phyloP scores from a whole-genome alignment of 2,888 invertebrate genomes.

The Perdita meconis region DNA sequence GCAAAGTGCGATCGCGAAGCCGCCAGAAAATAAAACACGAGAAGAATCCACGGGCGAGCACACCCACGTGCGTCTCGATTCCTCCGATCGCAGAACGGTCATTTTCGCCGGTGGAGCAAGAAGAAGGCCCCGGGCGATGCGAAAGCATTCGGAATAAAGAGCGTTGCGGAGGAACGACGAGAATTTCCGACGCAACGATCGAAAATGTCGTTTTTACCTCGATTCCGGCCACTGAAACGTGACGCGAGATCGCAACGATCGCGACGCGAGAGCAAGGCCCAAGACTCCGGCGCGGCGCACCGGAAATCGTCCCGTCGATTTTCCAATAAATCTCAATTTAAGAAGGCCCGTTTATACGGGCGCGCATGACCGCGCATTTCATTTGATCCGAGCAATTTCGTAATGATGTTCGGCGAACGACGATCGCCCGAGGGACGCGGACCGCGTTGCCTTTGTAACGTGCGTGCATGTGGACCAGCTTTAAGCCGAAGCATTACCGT shows the following conservation, averaged over 20 bases:
- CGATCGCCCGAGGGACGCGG: conserved; percentile 76
- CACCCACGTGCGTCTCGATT: no score
- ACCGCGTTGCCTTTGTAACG: conserved; percentile 73
- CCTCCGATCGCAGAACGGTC: no score
- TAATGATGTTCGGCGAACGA: conserved; percentile 79
- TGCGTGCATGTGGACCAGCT: conserved; percentile 80
- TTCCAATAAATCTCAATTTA: conserved; percentile 81
- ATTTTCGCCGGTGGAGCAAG: no score
- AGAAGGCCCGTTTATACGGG: conserved; percentile 55
- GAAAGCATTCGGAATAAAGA: no score
- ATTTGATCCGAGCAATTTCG: conserved; percentile 80
- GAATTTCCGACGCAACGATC: no score
- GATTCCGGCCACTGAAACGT: conserved; percentile 8
- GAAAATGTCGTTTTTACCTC: no score
- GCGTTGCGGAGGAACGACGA: no score
- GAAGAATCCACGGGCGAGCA: no score
- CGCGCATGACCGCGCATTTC: conserved; percentile 73
- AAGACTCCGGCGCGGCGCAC: background rate
- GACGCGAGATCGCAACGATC: conserved; percentile 11
- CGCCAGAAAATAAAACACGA: no score
- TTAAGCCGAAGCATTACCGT: conserved; percentile 80
- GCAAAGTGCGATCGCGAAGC: no score
- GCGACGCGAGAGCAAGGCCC: conserved; percentile 21
- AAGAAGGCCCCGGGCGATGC: no score
- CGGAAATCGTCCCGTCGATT: conserved; percentile 70